Conservation (phyloP, 2,113 vertebrate species). For the Herpetotheres cachinnans region DNA sequence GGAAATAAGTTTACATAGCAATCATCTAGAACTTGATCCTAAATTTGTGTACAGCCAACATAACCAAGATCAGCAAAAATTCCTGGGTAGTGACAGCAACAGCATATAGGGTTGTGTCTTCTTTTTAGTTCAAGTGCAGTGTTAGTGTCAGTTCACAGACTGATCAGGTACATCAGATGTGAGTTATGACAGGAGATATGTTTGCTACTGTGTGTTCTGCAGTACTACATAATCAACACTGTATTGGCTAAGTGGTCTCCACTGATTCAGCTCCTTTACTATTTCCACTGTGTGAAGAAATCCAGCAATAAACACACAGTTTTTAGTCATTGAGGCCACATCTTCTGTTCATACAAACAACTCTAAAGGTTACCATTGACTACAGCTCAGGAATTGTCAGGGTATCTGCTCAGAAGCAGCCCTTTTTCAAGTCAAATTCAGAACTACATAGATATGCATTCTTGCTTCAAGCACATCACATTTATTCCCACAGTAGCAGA, state of each 20-base stretch:
- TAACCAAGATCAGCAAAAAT: background rate
- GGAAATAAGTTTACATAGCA: background rate
- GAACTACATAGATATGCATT: background rate
- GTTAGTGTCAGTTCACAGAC: background rate
- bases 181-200: slow-evolving; percentile 72
- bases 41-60: background rate
- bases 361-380: background rate
- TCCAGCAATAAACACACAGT: background rate
- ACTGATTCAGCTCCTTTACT: background rate
- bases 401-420: background rate
- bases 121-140: background rate
- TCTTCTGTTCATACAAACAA: background rate
- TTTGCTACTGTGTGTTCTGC: slow-evolving; percentile 73
- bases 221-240: slow-evolving; percentile 82
- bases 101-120: background rate
- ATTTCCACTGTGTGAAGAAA: background rate
- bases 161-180: slow-evolving; percentile 63
- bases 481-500: background rate
- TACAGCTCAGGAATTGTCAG: background rate
- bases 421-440: background rate
- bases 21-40: background rate
- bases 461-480: background rate
- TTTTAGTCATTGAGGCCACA: background rate
- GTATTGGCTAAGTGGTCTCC: background rate
- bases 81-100: background rate